Conservation (phyloP, 1,140 invertebrate genomes). For the Drosophila ficusphila region DNA sequence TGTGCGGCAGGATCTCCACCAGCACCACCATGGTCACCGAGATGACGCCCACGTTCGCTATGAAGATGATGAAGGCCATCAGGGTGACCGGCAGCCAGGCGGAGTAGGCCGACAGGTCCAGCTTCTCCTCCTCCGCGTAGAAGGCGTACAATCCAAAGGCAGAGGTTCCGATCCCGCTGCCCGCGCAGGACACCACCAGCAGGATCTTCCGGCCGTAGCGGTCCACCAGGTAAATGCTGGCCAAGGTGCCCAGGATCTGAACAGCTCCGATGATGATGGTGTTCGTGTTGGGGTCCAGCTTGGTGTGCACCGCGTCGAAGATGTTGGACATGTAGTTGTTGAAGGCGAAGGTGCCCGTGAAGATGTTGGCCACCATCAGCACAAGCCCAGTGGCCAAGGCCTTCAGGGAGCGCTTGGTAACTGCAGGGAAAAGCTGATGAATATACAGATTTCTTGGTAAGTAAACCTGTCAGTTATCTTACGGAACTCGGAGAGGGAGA, state of each 20-base stretch:
- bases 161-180: slow-evolving; percentile 51
- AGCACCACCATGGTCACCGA: slow-evolving; percentile 76
- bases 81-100: slow-evolving; percentile 69
- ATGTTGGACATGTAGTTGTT: slow-evolving; percentile 85
- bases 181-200: slow-evolving; percentile 58
- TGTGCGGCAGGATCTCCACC: slow-evolving; percentile 68
- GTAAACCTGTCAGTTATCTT: slow-evolving; percentile 36
- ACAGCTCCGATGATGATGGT: slow-evolving; percentile 86
- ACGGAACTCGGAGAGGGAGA: slow-evolving; percentile 61
- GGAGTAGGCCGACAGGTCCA: slow-evolving; percentile 46
- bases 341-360: slow-evolving; percentile 72
- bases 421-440: slow-evolving; percentile 41
- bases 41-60: slow-evolving; percentile 64
- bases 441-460: too few relatives aligned
- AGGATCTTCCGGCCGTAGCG: slow-evolving; percentile 68
- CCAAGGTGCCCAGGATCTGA: slow-evolving; percentile 84
- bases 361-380: slow-evolving; percentile 70
- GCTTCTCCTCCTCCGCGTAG: slow-evolving; percentile 55
- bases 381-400: slow-evolving; percentile 64
- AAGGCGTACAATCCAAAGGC: slow-evolving; percentile 70
- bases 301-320: slow-evolving; percentile 87
- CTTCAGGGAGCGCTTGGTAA: slow-evolving; percentile 49
- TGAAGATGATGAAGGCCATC: slow-evolving; percentile 72
- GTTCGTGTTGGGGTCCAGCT: slow-evolving; percentile 85
- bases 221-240: slow-evolving; percentile 72